phyloP scores from a whole-genome alignment of 2,888 invertebrate genomes.

The Odontothrips loti region DNA sequence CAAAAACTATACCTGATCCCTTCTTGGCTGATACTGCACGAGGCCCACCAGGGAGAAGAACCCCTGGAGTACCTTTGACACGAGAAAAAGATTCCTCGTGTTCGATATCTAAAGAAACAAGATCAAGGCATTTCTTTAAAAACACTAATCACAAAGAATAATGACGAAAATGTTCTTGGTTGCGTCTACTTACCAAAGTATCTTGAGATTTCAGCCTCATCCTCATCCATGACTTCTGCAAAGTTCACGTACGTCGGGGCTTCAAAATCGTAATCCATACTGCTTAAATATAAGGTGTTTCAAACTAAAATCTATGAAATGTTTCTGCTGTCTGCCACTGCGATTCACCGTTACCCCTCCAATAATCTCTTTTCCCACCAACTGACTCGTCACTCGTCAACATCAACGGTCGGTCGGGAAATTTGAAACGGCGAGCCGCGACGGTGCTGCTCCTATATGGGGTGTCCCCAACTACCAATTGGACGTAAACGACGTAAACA shows the following conservation, averaged over 20 bases:
- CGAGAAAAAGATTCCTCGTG: not conserved
- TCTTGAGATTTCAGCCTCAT: not conserved
- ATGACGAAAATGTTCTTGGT: not conserved
- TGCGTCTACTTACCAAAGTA: not conserved
- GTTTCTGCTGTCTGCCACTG: not conserved
- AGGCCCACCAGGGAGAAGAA: not conserved
- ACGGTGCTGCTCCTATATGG: too few relatives aligned
- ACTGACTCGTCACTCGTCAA: not conserved
- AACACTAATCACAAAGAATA: not conserved
- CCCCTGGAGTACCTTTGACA: not conserved
- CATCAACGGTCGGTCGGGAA: not conserved
- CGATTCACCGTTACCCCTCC: not conserved
- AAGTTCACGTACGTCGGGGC: constrained; percentile 4
- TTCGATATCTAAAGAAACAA: not conserved
- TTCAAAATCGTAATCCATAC: not conserved
- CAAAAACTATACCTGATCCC: not conserved
- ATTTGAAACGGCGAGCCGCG: not conserved
- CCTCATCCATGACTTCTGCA: not conserved
- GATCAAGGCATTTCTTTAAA: not conserved
- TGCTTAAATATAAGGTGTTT: not conserved
- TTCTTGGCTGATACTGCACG: constrained; percentile 5
- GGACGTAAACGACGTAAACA: too few relatives aligned
- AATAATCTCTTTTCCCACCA: not conserved
- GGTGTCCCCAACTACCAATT: too few relatives aligned
- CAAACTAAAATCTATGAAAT: not conserved